Evolutionary conservation across 2,113 vertebrate genomes (phyloP).

Genomic region (Eudorcas thomsonii): DNA sequence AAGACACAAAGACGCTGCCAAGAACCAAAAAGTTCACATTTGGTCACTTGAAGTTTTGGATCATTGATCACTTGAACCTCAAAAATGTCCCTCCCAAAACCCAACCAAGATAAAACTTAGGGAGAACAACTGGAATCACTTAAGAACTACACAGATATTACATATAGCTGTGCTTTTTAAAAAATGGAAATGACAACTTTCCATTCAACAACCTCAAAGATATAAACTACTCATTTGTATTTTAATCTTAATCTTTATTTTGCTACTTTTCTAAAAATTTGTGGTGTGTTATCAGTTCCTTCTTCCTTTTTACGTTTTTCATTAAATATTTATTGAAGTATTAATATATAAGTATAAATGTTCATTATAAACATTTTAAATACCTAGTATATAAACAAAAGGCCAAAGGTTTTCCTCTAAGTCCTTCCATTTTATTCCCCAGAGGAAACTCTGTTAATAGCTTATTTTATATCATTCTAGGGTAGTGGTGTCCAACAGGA

Average conservation of each 20-base stretch:
- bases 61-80: not conserved
- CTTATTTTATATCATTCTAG: not conserved
- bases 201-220: not conserved
- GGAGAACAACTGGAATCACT: not conserved
- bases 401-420: not conserved
- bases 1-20: not conserved
- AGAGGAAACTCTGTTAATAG: not conserved
- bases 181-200: not conserved
- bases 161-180: not conserved
- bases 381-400: not conserved
- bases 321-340: not conserved
- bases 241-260: not conserved
- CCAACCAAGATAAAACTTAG: not conserved
- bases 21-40: conserved; percentile 5
- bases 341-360: not conserved
- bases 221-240: not conserved
- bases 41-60: not conserved
- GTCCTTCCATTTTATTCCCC: not conserved
- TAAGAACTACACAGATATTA: not conserved
- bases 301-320: not conserved
- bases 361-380: not conserved
- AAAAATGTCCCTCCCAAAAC: not conserved
- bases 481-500: not conserved
- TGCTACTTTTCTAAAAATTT: not conserved
- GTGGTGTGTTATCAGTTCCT: not conserved